These are phyloP conservation scores for Luscinia luscinia DNA, from an alignment of 2,797 vertebrate species.

Conservation along the genomic window DNA sequence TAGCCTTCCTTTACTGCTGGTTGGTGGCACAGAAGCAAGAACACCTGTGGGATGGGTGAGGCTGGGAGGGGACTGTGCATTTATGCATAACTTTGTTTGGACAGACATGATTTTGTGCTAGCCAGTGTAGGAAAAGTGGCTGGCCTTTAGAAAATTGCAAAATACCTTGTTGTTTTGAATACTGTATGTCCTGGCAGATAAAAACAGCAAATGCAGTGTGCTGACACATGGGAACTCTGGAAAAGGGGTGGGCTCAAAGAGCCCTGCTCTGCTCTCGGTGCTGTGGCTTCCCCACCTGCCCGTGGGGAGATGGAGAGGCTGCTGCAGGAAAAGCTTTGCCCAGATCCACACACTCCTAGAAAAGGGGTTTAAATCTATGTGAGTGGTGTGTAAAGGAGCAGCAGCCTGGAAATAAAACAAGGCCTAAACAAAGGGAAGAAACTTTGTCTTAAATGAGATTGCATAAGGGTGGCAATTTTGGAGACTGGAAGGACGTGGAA, in stretches of 20 bases:
- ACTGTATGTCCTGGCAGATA: neutral
- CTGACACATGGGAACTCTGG: neutral
- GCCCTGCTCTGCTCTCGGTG: neutral
- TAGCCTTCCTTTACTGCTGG: neutral
- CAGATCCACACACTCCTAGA: neutral
- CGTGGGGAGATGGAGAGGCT: neutral
- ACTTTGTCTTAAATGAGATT: neutral
- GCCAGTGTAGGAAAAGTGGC: neutral
- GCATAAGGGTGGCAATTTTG: neutral
- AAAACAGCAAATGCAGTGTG: neutral
- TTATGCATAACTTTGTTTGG: neutral
- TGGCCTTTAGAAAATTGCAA: neutral
- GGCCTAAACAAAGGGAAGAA: neutral
- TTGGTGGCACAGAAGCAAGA: neutral
- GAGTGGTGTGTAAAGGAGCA: neutral
- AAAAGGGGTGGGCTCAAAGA: neutral
- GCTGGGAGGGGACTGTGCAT: neutral
- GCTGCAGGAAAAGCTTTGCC: neutral
- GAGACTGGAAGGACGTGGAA: neutral
- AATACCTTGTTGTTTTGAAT: constrained; percentile 8
- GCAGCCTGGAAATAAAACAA: neutral
- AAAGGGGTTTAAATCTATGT: neutral
- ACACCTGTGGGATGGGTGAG: neutral
- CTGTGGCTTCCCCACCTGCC: neutral
- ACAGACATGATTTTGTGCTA: neutral